Base-by-base conservation (phyloP, 2,797 vertebrate genomes). In the Amazona finschi region DNA sequence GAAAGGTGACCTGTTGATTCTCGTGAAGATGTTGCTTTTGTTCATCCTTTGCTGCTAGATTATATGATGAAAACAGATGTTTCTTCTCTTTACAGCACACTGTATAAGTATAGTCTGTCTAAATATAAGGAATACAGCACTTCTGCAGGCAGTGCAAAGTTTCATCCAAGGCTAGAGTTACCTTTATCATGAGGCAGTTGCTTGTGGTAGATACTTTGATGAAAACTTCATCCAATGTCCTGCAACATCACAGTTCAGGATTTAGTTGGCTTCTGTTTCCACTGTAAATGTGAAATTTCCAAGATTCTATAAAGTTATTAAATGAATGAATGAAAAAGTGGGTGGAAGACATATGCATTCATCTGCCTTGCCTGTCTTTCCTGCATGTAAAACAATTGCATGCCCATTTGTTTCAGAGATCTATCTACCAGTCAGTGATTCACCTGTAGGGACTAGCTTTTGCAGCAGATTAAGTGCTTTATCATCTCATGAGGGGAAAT, bases 61-160 rank as follows among this genome's bases (percentile, higher is more conserved):
- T 74, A 16, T 60, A 67, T 44, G 57, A 76, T 39, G n/a, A 89
- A 89, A 87, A 58, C 85, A 94, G 72, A 85, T 92, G 86, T 95
- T 95, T 85, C 31, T 89, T 87, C 33, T 74, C 90, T 77, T 89
- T 55, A 31, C 21, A 77, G 28, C 0, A 4, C 44, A 50, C 47
- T 24, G 24, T 27, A 52, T 62, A 77, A n/a, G 24, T 27, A 52
- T 62, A 77, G 36, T 55, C 47, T 86, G 38, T 71, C 64, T 79
- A 92, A 95, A 88, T 33, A 49, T 53, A 69, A 62, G 75, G 69
- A 85, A 93, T 72, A 30, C 28, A 69, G 71, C 61, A 31, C 28
- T 95, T 89, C 55, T 67, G 28, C 46, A 79, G 55, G 18, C 6
- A 1, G 36, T 2, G 1, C 60, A 53, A 22, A 15, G 8, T 74